A percentile compares a stretch with the other conserved stretches of the same genome.
phyloP scores from a whole-genome alignment of 2,888 invertebrate species.

The Campaea margaritaria region DNA sequence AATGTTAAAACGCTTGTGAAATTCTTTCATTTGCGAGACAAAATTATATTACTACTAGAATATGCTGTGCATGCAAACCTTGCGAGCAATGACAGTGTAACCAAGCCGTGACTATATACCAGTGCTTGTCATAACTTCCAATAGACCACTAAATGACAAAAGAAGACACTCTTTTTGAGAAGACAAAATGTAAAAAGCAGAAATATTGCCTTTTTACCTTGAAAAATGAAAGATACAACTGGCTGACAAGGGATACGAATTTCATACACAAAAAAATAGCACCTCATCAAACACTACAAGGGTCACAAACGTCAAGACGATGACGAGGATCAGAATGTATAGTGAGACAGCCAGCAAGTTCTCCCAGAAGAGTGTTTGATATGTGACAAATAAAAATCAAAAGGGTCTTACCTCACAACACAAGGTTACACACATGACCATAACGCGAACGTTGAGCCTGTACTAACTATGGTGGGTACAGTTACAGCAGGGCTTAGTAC shows the following conservation, averaged over 20 bases:
- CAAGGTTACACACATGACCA: constrained; percentile 22
- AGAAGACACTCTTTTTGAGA: no score
- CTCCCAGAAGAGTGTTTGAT: no score
- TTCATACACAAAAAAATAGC: no score
- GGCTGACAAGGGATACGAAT: no score
- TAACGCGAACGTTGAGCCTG: constrained; percentile 16
- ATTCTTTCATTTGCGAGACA: constrained; percentile 1
- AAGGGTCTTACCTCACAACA: constrained; percentile 23
- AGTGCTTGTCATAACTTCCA: neutral
- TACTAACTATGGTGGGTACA: constrained; percentile 9
- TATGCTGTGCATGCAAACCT: neutral
- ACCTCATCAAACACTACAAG: neutral
- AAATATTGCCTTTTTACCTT: no score
- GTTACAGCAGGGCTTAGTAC: neutral
- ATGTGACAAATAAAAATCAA: constrained; percentile 1
- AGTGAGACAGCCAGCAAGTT: no score
- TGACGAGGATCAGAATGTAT: no score
- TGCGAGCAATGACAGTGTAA: no score
- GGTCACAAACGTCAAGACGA: neutral
- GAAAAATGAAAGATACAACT: no score
- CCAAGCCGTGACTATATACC: no score
- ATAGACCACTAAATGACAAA: neutral
- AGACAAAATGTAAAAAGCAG: neutral
- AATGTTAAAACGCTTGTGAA: constrained; percentile 25
- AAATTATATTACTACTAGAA: neutral